Conservation (phyloP, 2,113 vertebrate species). For the Perccottus glenii region DNA sequence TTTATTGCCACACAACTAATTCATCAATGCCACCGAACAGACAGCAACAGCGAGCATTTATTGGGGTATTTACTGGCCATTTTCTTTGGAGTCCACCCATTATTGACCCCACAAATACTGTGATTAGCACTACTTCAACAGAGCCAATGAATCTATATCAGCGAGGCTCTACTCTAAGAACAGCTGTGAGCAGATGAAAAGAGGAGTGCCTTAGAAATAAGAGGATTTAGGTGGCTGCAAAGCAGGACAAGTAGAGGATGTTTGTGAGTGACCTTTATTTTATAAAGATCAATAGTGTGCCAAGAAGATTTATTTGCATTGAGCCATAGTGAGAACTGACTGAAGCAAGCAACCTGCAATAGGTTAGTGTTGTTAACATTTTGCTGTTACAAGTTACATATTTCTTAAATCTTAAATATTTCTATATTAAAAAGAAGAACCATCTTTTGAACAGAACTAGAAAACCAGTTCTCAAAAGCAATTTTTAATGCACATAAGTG, state of each 20-base stretch:
- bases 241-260: conserved; percentile 34
- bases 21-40: conserved; percentile 50
- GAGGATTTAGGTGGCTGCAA: conserved; percentile 37
- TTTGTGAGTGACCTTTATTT: conserved; percentile 59
- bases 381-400: neutral
- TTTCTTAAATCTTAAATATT: neutral
- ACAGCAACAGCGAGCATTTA: conserved; percentile 37
- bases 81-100: conserved; percentile 41
- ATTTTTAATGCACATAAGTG: neutral
- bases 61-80: conserved; percentile 53
- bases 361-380: neutral
- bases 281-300: conserved; percentile 50
- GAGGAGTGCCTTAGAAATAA: conserved; percentile 14
- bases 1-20: conserved; percentile 38
- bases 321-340: conserved; percentile 24
- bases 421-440: too few species aligned
- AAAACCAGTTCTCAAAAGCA: too few species aligned
- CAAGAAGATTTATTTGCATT: conserved; percentile 52
- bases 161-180: conserved; percentile 15
- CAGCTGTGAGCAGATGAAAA: conserved; percentile 23
- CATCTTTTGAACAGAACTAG: too few species aligned
- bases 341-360: conserved; percentile 1
- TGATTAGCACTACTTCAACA: conserved; percentile 58
- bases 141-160: conserved; percentile 33
- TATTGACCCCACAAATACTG: conserved; percentile 51